Percentiles rank a stretch among this genome's conserved stretches.
Evolutionary conservation across 2,888 invertebrate genomes (phyloP).

Genomic region (Toxonevra muliebris): DNA sequence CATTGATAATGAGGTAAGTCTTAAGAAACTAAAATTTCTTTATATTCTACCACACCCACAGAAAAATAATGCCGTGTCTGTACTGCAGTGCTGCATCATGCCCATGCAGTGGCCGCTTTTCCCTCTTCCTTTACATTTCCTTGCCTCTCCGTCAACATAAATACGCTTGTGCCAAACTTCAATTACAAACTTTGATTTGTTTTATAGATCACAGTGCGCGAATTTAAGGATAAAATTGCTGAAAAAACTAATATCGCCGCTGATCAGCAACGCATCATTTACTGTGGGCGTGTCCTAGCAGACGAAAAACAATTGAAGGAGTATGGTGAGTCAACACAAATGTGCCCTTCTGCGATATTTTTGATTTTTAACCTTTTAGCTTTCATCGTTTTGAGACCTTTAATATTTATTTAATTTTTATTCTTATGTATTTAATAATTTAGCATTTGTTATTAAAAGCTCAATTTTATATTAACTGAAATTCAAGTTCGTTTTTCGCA

Average conservation of each 20-base stretch:
- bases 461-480: too few species aligned
- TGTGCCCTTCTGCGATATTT: not conserved
- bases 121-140: not conserved
- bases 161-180: not conserved
- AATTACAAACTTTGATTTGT: slow-evolving; percentile 12
- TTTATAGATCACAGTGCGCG: slow-evolving; percentile 78
- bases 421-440: too few species aligned
- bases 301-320: slow-evolving; percentile 87
- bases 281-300: slow-evolving; percentile 91
- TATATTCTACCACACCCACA: too few species aligned
- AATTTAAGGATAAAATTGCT: slow-evolving; percentile 82
- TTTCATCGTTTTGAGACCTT: too few species aligned
- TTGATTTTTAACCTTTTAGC: too few species aligned
- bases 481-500: too few species aligned
- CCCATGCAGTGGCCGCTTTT: not conserved
- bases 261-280: slow-evolving; percentile 89
- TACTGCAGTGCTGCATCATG: not conserved
- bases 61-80: not conserved
- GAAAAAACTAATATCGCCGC: slow-evolving; percentile 81
- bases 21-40: not conserved
- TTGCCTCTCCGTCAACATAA: slow-evolving; percentile 2
- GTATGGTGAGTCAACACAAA: slow-evolving; percentile 70
- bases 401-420: too few species aligned
- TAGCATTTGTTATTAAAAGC: too few species aligned
- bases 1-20: slow-evolving; percentile 82